Conservation (phyloP, 2,797 vertebrate species). For the Neopelma chrysocephalum region DNA sequence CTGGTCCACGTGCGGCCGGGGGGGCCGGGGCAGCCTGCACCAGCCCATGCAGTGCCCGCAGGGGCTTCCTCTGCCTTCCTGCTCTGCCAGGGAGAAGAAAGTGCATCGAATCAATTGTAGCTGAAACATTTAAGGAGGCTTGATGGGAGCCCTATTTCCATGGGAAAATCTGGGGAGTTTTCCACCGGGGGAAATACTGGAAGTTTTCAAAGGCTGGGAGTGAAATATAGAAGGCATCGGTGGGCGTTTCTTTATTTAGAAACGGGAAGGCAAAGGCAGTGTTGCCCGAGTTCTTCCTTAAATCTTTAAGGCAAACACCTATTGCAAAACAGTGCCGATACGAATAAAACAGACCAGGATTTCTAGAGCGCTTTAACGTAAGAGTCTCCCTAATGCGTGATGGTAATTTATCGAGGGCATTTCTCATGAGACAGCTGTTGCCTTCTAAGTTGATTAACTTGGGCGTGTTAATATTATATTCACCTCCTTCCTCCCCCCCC, state of each 20-base stretch:
- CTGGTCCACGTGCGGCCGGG: not conserved
- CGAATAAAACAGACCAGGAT: not conserved
- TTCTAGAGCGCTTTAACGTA: not conserved
- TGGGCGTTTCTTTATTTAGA: not conserved
- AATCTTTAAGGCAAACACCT: not conserved
- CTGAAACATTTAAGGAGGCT: not conserved
- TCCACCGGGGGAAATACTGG: not conserved
- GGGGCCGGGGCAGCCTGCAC: not conserved
- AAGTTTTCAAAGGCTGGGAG: not conserved
- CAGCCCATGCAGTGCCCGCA: not conserved
- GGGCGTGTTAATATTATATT: not conserved
- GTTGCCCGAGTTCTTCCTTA: not conserved
- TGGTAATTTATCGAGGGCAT: not conserved
- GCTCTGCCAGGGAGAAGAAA: not conserved
- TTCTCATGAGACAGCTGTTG: not conserved
- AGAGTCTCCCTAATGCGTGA: not conserved
- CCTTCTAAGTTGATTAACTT: slow-evolving; percentile 23
- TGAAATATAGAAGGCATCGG: not conserved
- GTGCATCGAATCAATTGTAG: not conserved
- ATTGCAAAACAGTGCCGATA: not conserved
- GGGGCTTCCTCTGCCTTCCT: not conserved
- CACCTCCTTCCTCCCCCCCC: not conserved
- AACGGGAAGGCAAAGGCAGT: not conserved
- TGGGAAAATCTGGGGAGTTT: not conserved
- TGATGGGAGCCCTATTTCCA: not conserved